Evolutionary conservation across 2,797 vertebrate genomes (phyloP).

Genomic region (Rhyacichthys aspro): DNA sequence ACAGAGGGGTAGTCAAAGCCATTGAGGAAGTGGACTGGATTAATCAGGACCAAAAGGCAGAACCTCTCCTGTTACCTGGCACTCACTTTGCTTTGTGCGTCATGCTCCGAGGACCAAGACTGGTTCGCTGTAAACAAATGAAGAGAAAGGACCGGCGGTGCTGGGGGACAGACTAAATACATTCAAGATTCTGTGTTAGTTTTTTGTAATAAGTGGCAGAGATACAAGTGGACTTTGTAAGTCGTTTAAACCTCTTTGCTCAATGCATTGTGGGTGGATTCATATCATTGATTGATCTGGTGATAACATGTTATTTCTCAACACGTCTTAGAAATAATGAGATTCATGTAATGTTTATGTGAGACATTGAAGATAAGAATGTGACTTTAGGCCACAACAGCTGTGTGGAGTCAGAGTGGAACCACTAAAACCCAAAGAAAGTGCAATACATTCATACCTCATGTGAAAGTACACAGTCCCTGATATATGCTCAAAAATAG

Average conservation of each 20-base stretch:
- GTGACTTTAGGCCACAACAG: slow-evolving; percentile 36
- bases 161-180: slow-evolving; percentile 41
- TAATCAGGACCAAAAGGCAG: slow-evolving; percentile 74
- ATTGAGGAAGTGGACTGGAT: slow-evolving; percentile 50
- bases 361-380: slow-evolving; percentile 18
- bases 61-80: slow-evolving; percentile 71
- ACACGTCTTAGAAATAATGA: slow-evolving; percentile 48
- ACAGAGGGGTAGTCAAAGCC: slow-evolving; percentile 29
- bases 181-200: slow-evolving; percentile 62
- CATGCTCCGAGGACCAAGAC: slow-evolving; percentile 58
- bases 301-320: slow-evolving; percentile 37
- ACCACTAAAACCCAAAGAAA: slow-evolving; percentile 81
- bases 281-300: slow-evolving; percentile 32
- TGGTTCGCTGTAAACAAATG: slow-evolving; percentile 38
- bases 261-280: slow-evolving; percentile 22
- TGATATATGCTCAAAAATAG: slow-evolving; percentile 30
- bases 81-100: slow-evolving; percentile 47
- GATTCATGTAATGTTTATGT: slow-evolving; percentile 39
- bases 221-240: slow-evolving; percentile 49
- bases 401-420: slow-evolving; percentile 39
- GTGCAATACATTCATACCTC: slow-evolving; percentile 88
- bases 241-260: slow-evolving; percentile 21
- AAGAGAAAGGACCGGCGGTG: slow-evolving; percentile 31
- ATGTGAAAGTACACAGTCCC: slow-evolving; percentile 61
- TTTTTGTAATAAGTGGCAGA: slow-evolving; percentile 68